phyloP scores from a whole-genome alignment of 2,113 vertebrate genomes.

The Deroptyus accipitrinus region DNA sequence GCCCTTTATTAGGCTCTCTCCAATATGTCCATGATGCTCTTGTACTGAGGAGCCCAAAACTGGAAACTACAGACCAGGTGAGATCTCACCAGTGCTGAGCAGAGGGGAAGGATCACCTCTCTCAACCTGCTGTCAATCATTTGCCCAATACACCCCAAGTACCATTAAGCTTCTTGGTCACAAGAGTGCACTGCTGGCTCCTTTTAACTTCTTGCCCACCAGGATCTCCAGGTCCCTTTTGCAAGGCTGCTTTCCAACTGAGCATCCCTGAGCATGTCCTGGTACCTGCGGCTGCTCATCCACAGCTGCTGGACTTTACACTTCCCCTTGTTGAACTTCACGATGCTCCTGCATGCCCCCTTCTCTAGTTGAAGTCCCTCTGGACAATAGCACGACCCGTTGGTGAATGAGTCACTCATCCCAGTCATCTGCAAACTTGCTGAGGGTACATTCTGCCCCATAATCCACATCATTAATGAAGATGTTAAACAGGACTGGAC shows the following conservation, averaged over 20 bases:
- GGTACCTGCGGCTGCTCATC: not conserved
- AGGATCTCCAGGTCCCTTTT: not conserved
- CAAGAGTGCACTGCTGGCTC: not conserved
- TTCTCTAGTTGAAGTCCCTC: not conserved
- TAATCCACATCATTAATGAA: not conserved
- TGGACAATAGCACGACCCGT: not conserved
- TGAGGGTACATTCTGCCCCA: not conserved
- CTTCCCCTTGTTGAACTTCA: not conserved
- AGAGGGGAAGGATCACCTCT: not conserved
- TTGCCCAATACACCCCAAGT: not conserved
- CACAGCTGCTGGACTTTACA: not conserved
- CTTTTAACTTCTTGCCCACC: not conserved
- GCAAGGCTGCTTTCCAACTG: not conserved
- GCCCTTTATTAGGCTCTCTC: not conserved
- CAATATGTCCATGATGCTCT: not conserved
- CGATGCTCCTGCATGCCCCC: not conserved
- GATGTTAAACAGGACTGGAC: not conserved
- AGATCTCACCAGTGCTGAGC: not conserved
- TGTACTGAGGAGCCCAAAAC: not conserved
- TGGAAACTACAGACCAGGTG: not conserved
- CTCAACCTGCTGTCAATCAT: not conserved
- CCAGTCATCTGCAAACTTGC: not conserved
- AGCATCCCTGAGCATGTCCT: not conserved
- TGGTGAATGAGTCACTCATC: not conserved
- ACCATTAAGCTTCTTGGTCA: not conserved